These are phyloP conservation scores for Achlya flavicornis DNA, from an alignment of 2,888 invertebrate genomes.

Conservation along the genomic window DNA sequence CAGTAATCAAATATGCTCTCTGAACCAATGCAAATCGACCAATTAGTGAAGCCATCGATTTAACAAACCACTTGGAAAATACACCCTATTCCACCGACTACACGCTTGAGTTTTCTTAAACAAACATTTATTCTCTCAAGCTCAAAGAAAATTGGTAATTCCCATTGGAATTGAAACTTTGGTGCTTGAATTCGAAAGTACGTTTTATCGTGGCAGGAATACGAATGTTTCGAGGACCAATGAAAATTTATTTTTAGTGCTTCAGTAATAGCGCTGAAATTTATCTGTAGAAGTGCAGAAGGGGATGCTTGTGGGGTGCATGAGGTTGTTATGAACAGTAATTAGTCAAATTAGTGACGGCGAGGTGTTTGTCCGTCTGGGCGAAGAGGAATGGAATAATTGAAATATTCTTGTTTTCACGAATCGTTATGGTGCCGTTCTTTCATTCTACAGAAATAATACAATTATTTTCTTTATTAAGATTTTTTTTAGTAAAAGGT, in stretches of 20 bases:
- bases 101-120: conserved; percentile 15
- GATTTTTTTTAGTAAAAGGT: too few relatives aligned
- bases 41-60: conserved; percentile 49
- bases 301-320: conserved; percentile 41
- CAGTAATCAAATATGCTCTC: background rate
- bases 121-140: background rate
- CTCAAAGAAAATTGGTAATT: background rate
- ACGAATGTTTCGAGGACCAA: conserved; percentile 1
- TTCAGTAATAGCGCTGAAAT: conserved; percentile 26
- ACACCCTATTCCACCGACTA: conserved; percentile 24
- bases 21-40: conserved; percentile 59
- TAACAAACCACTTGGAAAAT: conserved; percentile 24
- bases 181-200: conserved; percentile 8
- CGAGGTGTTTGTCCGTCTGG: conserved; percentile 40
- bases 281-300: conserved; percentile 23
- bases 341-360: conserved; percentile 74
- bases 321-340: conserved; percentile 59
- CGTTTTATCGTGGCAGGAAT: background rate
- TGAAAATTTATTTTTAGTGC: background rate
- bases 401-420: background rate
- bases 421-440: background rate
- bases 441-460: too few relatives aligned
- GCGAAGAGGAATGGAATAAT: conserved; percentile 21
- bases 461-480: too few relatives aligned
- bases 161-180: conserved; percentile 15